Evolutionary conservation across 2,113 vertebrate genomes (phyloP), one percentile per base, ranked within the genome.

Genomic region (Bujurquina vittata): DNA sequence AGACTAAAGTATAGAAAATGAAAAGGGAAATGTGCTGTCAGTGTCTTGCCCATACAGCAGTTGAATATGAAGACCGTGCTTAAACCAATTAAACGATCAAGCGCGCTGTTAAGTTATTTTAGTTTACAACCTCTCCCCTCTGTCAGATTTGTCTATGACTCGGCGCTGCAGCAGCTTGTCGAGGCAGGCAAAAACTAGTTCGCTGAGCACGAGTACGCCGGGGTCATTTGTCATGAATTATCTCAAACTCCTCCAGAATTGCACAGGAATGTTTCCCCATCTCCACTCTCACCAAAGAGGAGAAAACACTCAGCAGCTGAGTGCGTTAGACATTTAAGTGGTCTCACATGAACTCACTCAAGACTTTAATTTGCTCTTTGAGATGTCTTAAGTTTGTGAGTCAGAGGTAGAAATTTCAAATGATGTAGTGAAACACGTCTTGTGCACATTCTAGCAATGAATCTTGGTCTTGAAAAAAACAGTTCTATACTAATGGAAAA

Each of bases 221-320:
- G 80, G 88, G 88, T 92, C 89, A 92, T 92, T 90, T 87, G 78
- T 85, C 85, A 80, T 79, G 52, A 92, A 87, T 91, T 87, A 84
- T 86, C 81, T 83, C 80, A 60, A 56, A 84, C 80, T 60, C 75
- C n/a, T 37, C 57, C 83, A 72, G 56, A 83, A 88, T 86, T 85
- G 79, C 77, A 20, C 35, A 83, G 87, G 79, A 93, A 93, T 93
- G 88, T 79, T 83, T 84, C 81, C 63, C 84, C 75, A 84, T 49
- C 57, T 84, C 61, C 31, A 20, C 56, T 84, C 12, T 67, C 29
- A 10, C 79, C 43, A 26, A 67, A 57, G 22, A 79, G 43, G 49
- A 67, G 77, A 80, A 52, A 80, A 55, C 35, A 75, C 7, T 2
- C 73, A 55, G 74, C 62, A 29, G 37, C 61, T 56, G 11, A 52